Percentiles rank a stretch among this genome's conserved stretches.
Conservation (phyloP, 2,888 invertebrate species). For the Ommatoiulus sabulosus region DNA sequence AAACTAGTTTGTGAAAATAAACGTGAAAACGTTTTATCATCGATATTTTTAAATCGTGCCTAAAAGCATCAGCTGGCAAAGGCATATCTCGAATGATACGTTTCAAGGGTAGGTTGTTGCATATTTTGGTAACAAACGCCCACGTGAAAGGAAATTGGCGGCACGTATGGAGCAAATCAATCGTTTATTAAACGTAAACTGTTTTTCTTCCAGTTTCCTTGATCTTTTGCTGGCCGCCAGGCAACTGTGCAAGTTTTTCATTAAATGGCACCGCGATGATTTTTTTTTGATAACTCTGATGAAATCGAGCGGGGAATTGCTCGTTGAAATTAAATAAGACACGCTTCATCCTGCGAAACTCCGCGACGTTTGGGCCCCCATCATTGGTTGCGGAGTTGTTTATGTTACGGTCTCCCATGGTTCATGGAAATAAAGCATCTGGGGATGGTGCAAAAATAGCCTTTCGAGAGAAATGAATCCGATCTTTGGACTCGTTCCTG, state of each 20-base stretch:
- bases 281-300: not conserved
- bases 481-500: slow-evolving; percentile 2
- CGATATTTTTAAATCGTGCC: no score
- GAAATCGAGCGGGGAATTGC: not conserved
- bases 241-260: not conserved
- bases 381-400: not conserved
- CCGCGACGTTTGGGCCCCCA: not conserved
- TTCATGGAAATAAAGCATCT: not conserved
- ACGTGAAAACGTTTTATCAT: no score
- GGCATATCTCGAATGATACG: no score
- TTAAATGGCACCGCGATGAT: not conserved
- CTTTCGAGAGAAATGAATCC: not conserved
- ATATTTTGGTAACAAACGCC: not conserved
- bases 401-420: slow-evolving; percentile 11
- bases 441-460: not conserved
- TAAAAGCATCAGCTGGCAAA: no score
- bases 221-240: not conserved
- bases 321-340: not conserved
- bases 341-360: not conserved
- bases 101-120: not conserved
- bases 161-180: not conserved
- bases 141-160: not conserved
- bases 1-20: no score
- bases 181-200: not conserved
- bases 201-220: not conserved